Conservation (phyloP, 2,888 invertebrate genomes). For the Patella pellucida region DNA sequence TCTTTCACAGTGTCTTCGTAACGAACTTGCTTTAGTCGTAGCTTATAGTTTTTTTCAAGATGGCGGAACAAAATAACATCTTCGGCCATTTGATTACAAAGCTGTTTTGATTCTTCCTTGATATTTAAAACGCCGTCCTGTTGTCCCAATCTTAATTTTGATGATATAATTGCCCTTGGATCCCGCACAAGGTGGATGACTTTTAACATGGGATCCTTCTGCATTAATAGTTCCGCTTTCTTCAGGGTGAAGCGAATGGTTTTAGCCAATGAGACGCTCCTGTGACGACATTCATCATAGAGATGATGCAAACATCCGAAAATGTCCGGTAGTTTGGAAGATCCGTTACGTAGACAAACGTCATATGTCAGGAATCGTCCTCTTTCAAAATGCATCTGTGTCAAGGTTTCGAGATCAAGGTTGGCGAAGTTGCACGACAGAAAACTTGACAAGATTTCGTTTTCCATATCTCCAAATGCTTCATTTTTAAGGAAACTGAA, state of each 20-base stretch:
- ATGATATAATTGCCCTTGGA: neutral
- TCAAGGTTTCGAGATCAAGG: neutral
- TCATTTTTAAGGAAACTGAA: neutral
- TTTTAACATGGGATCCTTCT: neutral
- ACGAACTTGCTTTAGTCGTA: neutral
- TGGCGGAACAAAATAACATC: neutral
- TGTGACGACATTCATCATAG: neutral
- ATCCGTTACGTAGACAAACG: neutral
- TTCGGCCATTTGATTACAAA: neutral
- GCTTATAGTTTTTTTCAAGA: neutral
- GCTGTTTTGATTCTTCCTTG: neutral
- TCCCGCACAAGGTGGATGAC: neutral
- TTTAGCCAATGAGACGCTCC: neutral
- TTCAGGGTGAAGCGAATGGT: neutral
- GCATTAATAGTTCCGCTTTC: neutral
- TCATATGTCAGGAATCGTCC: neutral
- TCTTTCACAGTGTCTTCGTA: neutral
- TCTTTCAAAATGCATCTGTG: neutral
- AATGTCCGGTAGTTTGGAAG: neutral
- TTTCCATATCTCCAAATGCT: neutral
- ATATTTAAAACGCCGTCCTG: neutral
- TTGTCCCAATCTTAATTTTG: neutral
- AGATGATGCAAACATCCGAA: neutral
- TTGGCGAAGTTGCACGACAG: neutral
- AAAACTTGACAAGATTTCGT: neutral